These are phyloP conservation scores for Aphis gossypii DNA, from an alignment of 1,140 invertebrate genomes.

Conservation along the genomic window DNA sequence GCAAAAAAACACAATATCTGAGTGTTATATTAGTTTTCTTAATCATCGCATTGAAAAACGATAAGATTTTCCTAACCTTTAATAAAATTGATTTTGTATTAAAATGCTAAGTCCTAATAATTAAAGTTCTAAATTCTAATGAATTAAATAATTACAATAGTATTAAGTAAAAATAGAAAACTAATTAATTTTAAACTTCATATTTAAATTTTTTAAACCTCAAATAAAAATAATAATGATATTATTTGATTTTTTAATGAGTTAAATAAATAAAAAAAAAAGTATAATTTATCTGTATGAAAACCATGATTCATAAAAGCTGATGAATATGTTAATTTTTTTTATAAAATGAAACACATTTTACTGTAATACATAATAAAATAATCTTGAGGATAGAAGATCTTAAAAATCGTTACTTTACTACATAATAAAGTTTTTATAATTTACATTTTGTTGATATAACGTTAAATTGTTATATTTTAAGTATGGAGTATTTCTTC, in stretches of 20 bases:
- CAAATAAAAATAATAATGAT: background rate
- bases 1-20: too few species aligned
- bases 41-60: background rate
- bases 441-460: background rate
- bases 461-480: background rate
- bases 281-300: background rate
- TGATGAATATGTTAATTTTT: background rate
- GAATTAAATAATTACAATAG: too few species aligned
- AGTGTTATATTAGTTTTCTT: too few species aligned
- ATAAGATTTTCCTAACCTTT: background rate
- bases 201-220: background rate
- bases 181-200: background rate
- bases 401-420: background rate
- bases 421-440: background rate
- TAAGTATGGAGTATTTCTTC: background rate
- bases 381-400: background rate
- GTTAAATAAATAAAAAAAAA: too few species aligned
- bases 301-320: background rate
- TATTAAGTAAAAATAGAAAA: background rate
- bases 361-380: background rate
- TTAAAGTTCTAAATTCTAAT: background rate
- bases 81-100: background rate
- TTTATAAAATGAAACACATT: background rate
- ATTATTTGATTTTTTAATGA: background rate
- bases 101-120: background rate